Conservation (phyloP, 2,797 vertebrate genomes). For the Lepilemur ruficaudatus region DNA sequence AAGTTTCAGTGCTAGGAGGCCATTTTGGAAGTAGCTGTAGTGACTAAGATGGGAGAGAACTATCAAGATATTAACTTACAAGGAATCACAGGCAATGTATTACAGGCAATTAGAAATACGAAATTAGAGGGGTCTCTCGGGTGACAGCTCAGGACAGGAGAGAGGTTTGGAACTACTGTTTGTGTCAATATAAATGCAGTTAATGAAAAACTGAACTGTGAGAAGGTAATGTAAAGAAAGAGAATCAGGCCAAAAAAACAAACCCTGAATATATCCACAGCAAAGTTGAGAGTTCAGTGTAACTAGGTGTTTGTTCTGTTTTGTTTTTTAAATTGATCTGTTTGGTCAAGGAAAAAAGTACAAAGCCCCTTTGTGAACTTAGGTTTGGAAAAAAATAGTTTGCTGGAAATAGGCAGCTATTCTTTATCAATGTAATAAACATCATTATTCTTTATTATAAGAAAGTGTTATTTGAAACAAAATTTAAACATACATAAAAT, state of each 20-base stretch:
- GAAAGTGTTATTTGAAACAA: not conserved
- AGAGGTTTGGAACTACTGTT: not conserved
- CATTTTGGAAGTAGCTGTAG: not conserved
- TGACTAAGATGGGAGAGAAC: not conserved
- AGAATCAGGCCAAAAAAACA: not conserved
- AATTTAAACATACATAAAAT: conserved; percentile 3
- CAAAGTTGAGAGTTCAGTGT: not conserved
- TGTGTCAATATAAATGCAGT: not conserved
- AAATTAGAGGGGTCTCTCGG: not conserved
- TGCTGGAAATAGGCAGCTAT: not conserved
- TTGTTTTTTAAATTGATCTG: not conserved
- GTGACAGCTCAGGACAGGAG: not conserved
- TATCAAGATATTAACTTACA: not conserved
- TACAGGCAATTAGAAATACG: not conserved
- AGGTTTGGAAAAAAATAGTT: not conserved
- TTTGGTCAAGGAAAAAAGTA: not conserved
- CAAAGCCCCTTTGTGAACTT: not conserved
- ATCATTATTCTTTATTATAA: not conserved
- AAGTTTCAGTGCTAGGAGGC: not conserved
- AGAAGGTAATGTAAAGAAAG: not conserved
- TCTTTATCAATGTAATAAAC: not conserved
- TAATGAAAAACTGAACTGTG: not conserved
- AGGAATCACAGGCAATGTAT: not conserved
- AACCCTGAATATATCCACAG: not conserved
- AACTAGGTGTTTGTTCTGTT: not conserved